phyloP scores from a whole-genome alignment of 1,140 invertebrate species.

The Micrasema minimum region DNA sequence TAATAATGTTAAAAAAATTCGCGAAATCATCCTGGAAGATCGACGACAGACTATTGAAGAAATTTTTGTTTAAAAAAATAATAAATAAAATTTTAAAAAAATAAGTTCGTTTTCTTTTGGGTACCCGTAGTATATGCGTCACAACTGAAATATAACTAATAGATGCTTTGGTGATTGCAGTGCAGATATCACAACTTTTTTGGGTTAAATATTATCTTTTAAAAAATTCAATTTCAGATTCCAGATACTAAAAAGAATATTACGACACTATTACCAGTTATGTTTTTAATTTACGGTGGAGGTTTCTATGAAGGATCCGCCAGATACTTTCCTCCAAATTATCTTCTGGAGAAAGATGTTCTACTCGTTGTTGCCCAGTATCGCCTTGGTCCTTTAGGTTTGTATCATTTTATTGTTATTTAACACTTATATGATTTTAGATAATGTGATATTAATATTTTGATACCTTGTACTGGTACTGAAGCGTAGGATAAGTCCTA shows the following conservation, averaged over 20 bases:
- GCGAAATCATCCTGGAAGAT: no score
- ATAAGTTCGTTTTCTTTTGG: no score
- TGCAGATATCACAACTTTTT: neutral
- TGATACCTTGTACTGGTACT: no score
- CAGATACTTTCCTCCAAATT: conserved; percentile 34
- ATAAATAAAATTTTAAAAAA: no score
- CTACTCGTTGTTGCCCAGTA: conserved; percentile 43
- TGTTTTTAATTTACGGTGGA: conserved; percentile 43
- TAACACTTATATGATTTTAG: no score
- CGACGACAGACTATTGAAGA: no score
- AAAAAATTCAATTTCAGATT: neutral
- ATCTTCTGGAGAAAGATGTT: conserved; percentile 41
- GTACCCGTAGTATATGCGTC: neutral
- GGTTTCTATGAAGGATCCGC: conserved; percentile 34
- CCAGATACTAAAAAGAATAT: neutral
- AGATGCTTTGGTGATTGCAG: neutral
- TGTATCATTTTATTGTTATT: conserved; percentile 2
- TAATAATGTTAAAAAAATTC: no score
- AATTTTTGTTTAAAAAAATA: no score
- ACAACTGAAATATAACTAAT: neutral
- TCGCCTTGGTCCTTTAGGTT: conserved; percentile 39
- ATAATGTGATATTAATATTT: no score
- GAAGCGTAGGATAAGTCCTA: no score
- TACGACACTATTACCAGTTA: conserved; percentile 26
- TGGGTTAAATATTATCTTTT: neutral